Percentiles rank a stretch among this genome's conserved stretches.
Evolutionary conservation across 2,888 invertebrate genomes (phyloP).

Genomic region (Tenthredo mesomela): DNA sequence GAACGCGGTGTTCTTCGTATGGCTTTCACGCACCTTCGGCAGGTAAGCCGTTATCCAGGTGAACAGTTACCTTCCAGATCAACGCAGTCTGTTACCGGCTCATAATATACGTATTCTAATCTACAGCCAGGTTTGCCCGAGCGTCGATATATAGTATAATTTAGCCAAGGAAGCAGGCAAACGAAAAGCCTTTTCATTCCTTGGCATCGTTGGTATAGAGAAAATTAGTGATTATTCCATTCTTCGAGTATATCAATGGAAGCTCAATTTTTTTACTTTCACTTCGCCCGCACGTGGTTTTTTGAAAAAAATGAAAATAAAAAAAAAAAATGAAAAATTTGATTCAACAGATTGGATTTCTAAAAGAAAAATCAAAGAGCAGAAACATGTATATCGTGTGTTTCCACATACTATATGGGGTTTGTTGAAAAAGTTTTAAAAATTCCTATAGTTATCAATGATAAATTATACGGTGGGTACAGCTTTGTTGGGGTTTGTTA

Average conservation of each 20-base stretch:
- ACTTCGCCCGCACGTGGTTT: background rate
- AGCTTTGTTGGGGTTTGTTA: background rate
- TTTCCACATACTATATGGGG: background rate
- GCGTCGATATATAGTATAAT: slow-evolving; percentile 19
- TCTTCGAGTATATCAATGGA: no score
- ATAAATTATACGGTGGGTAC: no score
- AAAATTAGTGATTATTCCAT: background rate
- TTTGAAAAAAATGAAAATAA: background rate
- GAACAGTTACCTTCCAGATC: slow-evolving; percentile 37
- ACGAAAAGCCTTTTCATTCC: background rate
- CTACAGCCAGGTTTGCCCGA: background rate
- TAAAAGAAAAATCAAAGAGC: background rate
- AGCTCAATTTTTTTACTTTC: background rate
- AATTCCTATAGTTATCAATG: background rate
- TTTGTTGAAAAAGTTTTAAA: background rate
- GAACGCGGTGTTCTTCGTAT: background rate
- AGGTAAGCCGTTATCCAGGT: slow-evolving; percentile 20
- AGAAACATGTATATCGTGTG: background rate
- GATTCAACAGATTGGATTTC: background rate
- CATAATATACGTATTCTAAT: background rate
- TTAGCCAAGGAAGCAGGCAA: background rate
- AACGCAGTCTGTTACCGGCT: slow-evolving; percentile 23
- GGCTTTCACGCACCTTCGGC: slow-evolving; percentile 28
- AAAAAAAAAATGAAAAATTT: background rate
- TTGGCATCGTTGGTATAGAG: background rate